Evolutionary conservation across 1,140 invertebrate genomes (phyloP).

Genomic region (Zaprionus capensis): DNA sequence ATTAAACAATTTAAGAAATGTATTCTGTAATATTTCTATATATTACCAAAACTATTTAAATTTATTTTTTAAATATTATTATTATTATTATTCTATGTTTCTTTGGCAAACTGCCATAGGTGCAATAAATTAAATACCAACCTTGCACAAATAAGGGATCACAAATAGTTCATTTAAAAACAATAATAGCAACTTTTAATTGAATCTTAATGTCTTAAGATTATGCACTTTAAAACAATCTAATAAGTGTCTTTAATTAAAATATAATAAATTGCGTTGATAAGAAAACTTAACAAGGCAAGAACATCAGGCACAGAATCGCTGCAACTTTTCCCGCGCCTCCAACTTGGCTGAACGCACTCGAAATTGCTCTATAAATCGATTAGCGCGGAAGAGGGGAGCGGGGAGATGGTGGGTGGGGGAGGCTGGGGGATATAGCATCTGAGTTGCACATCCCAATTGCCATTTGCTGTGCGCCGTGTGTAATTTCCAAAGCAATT

Average conservation of each 20-base stretch:
- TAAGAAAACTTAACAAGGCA: constrained; percentile 8
- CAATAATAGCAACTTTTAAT: background rate
- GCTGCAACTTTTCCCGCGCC: constrained; percentile 1
- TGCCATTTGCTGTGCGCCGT: constrained; percentile 53
- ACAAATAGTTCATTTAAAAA: background rate
- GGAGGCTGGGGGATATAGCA: background rate
- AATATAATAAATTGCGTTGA: background rate
- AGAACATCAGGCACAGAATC: background rate
- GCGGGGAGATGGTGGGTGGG: background rate
- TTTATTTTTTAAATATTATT: too few species aligned
- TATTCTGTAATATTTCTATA: too few species aligned
- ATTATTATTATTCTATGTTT: too few species aligned
- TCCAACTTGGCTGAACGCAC: constrained; percentile 16
- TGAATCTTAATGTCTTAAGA: background rate
- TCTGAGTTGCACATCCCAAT: constrained; percentile 39
- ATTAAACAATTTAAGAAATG: too few species aligned
- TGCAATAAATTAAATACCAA: too few species aligned
- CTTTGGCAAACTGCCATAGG: too few species aligned
- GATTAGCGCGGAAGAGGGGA: constrained; percentile 30
- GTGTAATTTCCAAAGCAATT: constrained; percentile 80
- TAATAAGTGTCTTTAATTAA: constrained; percentile 13
- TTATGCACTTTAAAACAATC: background rate
- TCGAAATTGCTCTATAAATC: constrained; percentile 49
- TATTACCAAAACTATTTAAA: too few species aligned
- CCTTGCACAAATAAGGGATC: background rate